Evolutionary conservation across 2,797 vertebrate species (phyloP).

Genomic region (Rhinatrema bivittatum): DNA sequence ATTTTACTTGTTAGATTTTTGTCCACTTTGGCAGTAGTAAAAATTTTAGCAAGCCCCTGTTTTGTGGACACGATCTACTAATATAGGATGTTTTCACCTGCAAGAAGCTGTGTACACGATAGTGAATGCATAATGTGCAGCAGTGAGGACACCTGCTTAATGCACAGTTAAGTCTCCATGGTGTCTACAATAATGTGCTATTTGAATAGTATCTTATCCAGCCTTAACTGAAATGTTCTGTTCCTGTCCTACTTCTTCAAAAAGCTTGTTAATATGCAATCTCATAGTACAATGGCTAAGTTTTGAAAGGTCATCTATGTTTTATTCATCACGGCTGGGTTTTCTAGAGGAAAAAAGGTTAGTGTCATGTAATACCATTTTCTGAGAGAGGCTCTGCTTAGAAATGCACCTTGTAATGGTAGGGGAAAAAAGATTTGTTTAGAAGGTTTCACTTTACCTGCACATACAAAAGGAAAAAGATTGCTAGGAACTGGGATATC

Average conservation of each 20-base stretch:
- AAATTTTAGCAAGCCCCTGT: no score
- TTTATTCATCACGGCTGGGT: slow-evolving; percentile 79
- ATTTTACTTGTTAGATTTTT: no score
- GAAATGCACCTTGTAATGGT: slow-evolving; percentile 48
- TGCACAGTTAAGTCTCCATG: no score
- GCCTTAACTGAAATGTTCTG: slow-evolving; percentile 65
- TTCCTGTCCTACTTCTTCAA: slow-evolving; percentile 71
- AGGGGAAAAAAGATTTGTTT: slow-evolving; percentile 27
- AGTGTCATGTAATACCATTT: slow-evolving; percentile 73
- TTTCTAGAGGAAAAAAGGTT: slow-evolving; percentile 72
- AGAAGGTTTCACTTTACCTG: no score
- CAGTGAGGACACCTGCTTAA: no score
- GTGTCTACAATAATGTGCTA: slow-evolving; percentile 65
- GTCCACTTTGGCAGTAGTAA: no score
- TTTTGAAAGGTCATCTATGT: slow-evolving; percentile 76
- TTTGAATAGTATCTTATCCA: slow-evolving; percentile 65
- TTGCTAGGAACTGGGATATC: no score
- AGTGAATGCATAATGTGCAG: no score
- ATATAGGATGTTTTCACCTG: no score
- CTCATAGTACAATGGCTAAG: slow-evolving; percentile 73
- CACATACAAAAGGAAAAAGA: no score
- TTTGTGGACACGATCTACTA: no score
- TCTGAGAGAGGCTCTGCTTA: slow-evolving; percentile 57
- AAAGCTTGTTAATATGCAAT: slow-evolving; percentile 80
- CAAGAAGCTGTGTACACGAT: no score